Percentiles rank a stretch among this genome's conserved stretches.
These are phyloP conservation scores for Pterocles orientalis DNA, from an alignment of 2,113 vertebrate species.

Conservation along the genomic window DNA sequence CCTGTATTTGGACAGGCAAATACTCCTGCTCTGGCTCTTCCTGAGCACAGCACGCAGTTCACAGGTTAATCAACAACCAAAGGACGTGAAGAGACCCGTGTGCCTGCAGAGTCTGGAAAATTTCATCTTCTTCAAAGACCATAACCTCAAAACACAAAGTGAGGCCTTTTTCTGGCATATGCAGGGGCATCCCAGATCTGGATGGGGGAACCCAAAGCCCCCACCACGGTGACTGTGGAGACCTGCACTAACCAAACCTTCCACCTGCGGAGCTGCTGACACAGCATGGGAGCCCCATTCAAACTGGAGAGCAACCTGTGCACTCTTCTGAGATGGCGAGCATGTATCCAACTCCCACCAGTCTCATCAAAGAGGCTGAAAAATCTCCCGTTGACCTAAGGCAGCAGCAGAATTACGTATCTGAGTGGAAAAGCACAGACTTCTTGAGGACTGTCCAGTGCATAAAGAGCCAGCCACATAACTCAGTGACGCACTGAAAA, in stretches of 20 bases:
- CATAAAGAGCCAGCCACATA: not conserved
- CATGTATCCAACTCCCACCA: not conserved
- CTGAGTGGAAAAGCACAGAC: not conserved
- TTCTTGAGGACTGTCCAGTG: not conserved
- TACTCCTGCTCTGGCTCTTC: not conserved
- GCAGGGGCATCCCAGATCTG: not conserved
- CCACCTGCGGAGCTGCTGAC: not conserved
- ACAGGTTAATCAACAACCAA: not conserved
- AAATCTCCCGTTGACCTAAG: not conserved
- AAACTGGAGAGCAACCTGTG: not conserved
- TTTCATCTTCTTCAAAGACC: not conserved
- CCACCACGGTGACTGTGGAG: not conserved
- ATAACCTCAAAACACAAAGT: not conserved
- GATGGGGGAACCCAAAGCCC: not conserved
- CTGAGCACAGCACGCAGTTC: not conserved
- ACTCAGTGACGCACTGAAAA: not conserved
- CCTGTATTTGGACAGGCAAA: constrained; percentile 3
- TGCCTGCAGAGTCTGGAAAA: not conserved
- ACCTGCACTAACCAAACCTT: not conserved
- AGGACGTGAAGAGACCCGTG: not conserved
- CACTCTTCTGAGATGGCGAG: not conserved
- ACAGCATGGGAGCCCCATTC: not conserved
- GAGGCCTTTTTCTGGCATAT: not conserved
- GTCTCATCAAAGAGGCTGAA: not conserved
- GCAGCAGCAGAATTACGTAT: not conserved